Evolutionary conservation across 2,888 invertebrate species (phyloP), one percentile per base, ranked within the genome.

Genomic region (Eustalomyia histrio): DNA sequence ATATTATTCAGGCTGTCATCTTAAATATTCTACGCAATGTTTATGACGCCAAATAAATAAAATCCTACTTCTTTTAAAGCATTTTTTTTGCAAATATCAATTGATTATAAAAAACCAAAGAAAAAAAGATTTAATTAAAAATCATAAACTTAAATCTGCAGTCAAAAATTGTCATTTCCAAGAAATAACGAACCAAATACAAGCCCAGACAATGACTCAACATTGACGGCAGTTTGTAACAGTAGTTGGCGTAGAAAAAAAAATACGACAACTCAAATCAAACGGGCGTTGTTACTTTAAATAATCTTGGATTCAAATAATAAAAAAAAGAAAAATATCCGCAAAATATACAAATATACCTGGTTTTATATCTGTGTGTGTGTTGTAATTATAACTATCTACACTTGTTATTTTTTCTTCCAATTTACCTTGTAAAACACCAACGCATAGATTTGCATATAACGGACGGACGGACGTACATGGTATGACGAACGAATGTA

Each of bases 371-470:
- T 43, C 29, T 53, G 39, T 43, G 18, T 29, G 43, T 64, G 69
- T 72, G 35, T 55, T 60, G 17, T 16, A 24, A 68, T 71, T 72
- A 33, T 61, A 50, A 67, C 18, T 76, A 72, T 72, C 68, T 63
- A 80, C 72, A 76, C 80, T 80, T 76, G 76, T 76, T 68, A 47
- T 58, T 72, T 6, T 61, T 71, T 53, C 50, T 65, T 64, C n/a
- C 50, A 67, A 68, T 63, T 72, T 72, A 68, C 80, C 71, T 76
- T 76, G 72, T 76, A 68, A 72, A 64, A 72, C 80, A 57, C 80
- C 76, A 76, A 80, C 80, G 80, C 80, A 76, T 35, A 61, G 16
- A 75, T 75, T 78, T 76, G 69, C 74, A 74, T 74, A 71, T 65
- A 29, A 53, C 53, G 39, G 18, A 33, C 47, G 21, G 47, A 55